phyloP scores from a whole-genome alignment of 2,113 vertebrate genomes.

The Ahaetulla prasina region DNA sequence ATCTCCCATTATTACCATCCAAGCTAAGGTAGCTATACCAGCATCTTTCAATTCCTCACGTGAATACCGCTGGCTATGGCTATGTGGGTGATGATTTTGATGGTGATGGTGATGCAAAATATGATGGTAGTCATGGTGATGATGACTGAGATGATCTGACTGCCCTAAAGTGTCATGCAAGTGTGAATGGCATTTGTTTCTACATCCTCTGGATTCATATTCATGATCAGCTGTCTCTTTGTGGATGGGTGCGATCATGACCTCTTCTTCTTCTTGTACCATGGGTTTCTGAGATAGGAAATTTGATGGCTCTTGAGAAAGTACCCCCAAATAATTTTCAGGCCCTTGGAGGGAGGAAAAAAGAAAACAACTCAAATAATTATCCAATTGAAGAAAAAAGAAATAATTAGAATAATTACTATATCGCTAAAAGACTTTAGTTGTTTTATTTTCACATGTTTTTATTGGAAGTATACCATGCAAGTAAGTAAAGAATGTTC shows the following conservation, averaged over 20 bases:
- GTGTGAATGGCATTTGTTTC: conserved; percentile 97
- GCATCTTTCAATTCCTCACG: conserved; percentile 89
- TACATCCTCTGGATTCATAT: conserved; percentile 87
- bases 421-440: background rate
- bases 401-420: background rate
- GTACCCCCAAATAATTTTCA: conserved; percentile 67
- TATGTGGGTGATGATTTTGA: conserved; percentile 97
- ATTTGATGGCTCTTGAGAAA: conserved; percentile 68
- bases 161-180: conserved; percentile 94
- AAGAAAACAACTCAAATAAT: conserved; percentile 21
- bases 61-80: conserved; percentile 90
- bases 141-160: conserved; percentile 87
- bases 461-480: background rate
- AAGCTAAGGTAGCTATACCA: conserved; percentile 88
- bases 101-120: conserved; percentile 98
- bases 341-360: conserved; percentile 58
- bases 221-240: conserved; percentile 71
- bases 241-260: conserved; percentile 85
- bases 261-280: conserved; percentile 82
- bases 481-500: background rate
- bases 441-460: background rate
- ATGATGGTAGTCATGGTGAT: conserved; percentile 98
- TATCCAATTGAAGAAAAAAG: background rate
- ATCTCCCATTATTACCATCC: conserved; percentile 99
- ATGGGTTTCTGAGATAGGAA: conserved; percentile 71